These are phyloP conservation scores for Pyrrhura leucotis DNA, from an alignment of 2,797 vertebrate genomes.

Conservation along the genomic window DNA sequence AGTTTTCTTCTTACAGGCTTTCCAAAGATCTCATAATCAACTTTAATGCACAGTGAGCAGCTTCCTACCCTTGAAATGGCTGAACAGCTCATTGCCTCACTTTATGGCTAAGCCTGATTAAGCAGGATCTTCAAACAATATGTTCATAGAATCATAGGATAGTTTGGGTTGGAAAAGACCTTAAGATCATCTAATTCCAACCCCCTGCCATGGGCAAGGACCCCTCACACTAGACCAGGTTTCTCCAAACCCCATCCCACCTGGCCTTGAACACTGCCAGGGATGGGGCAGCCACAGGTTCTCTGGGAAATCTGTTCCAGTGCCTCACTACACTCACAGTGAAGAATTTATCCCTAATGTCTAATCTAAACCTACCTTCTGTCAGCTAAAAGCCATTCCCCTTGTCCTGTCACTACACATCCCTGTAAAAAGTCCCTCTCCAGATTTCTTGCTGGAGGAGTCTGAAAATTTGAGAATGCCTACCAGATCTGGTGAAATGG, in stretches of 20 bases:
- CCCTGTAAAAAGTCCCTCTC: neutral
- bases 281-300: neutral
- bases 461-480: neutral
- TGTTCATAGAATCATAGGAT: neutral
- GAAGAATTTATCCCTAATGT: neutral
- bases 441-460: neutral
- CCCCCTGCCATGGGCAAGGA: neutral
- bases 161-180: neutral
- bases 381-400: neutral
- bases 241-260: neutral
- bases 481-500: neutral
- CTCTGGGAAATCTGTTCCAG: neutral
- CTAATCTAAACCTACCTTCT: neutral
- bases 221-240: neutral
- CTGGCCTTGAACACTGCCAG: neutral
- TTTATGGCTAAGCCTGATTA: neutral
- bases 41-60: neutral
- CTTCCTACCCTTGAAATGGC: neutral
- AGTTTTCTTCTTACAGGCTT: neutral
- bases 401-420: neutral
- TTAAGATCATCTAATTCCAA: neutral
- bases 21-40: rapidly evolving
- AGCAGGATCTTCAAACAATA: neutral
- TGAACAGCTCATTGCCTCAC: neutral
- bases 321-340: neutral